Conservation (phyloP, 1,140 invertebrate genomes). For the Magallana ariakensis region DNA sequence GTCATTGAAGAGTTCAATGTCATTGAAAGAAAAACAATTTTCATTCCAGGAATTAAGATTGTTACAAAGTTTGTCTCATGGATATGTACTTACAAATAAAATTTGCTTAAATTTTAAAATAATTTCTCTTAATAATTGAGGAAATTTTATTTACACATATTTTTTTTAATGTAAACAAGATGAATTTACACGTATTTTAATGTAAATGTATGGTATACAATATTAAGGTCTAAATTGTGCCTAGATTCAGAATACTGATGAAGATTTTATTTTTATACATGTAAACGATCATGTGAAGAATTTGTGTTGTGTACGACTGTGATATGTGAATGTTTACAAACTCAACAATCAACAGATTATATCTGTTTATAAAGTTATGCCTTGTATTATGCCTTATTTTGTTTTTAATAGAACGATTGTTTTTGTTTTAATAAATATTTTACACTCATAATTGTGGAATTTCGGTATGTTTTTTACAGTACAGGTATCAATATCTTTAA, state of each 20-base stretch:
- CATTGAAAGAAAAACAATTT: no score
- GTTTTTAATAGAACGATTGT: neutral
- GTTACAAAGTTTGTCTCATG: no score
- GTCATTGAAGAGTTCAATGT: no score
- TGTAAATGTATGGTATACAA: neutral
- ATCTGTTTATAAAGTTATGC: neutral
- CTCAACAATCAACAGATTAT: neutral
- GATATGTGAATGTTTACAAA: neutral
- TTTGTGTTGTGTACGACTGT: neutral
- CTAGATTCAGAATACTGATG: neutral
- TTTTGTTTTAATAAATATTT: conserved; percentile 32
- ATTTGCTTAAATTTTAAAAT: no score
- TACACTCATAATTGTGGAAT: neutral
- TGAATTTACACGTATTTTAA: neutral
- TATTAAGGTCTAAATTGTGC: neutral
- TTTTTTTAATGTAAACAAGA: no score
- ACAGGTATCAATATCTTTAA: no score
- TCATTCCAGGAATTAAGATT: no score
- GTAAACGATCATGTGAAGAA: neutral
- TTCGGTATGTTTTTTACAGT: no score
- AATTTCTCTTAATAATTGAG: no score
- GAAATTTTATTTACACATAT: no score
- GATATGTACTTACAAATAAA: no score
- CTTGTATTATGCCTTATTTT: neutral
- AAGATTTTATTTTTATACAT: no score